Evolutionary conservation across 2,797 vertebrate species (phyloP).

Genomic region (Phalanger gymnotis): DNA sequence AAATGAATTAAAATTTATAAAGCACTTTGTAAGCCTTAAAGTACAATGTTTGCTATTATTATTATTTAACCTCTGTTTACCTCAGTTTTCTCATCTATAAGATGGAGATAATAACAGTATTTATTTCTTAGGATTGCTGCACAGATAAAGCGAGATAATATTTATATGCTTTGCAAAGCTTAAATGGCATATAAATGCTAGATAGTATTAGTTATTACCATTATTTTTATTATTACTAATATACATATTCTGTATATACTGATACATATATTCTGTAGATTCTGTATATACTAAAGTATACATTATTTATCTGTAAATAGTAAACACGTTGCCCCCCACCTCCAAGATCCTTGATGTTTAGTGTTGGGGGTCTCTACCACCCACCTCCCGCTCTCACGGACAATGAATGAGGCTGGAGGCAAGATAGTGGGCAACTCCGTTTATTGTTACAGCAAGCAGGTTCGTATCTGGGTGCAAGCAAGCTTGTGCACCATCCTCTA

Average conservation of each 20-base stretch:
- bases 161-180: neutral
- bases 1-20: neutral
- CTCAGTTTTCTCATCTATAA: neutral
- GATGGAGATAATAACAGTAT: neutral
- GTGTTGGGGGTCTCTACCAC: too few relatives aligned
- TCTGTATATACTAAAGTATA: neutral
- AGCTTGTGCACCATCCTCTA: too few relatives aligned
- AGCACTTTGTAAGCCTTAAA: neutral
- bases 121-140: neutral
- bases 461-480: too few relatives aligned
- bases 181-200: neutral
- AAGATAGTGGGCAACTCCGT: too few relatives aligned
- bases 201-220: neutral
- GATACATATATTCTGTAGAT: neutral
- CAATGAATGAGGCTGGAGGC: too few relatives aligned
- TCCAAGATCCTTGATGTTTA: too few relatives aligned
- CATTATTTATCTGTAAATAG: neutral
- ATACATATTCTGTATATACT: neutral
- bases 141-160: neutral
- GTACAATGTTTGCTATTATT: neutral
- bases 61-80: neutral
- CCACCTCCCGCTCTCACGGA: too few relatives aligned
- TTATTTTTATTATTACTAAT: neutral
- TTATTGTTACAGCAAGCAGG: too few relatives aligned
- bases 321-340: neutral